Percentiles rank a stretch among this genome's conserved stretches.
phyloP scores from a whole-genome alignment of 2,888 invertebrate species.

The Choristoneura rosaceana region DNA sequence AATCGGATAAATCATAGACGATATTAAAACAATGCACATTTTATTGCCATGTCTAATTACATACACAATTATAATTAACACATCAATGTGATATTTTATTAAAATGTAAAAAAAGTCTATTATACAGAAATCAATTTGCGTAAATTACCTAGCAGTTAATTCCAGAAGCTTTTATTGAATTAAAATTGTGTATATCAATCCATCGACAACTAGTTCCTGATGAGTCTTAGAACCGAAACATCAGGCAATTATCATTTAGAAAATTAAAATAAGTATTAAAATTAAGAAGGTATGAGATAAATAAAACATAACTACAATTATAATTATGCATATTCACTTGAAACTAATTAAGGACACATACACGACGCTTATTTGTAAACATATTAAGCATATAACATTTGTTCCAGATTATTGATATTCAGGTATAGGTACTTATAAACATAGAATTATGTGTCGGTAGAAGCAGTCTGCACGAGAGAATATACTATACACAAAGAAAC shows the following conservation, averaged over 20 bases:
- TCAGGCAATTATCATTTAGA: constrained; percentile 61
- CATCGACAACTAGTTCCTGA: constrained; percentile 62
- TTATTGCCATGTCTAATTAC: constrained; percentile 80
- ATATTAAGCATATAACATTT: constrained; percentile 53
- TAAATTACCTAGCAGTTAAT: constrained; percentile 45
- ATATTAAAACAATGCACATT: constrained; percentile 69
- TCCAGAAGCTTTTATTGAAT: constrained; percentile 54
- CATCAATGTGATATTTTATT: constrained; percentile 60
- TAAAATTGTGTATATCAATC: constrained; percentile 83
- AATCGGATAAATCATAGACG: constrained; percentile 10
- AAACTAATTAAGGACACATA: constrained; percentile 57
- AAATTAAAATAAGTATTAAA: constrained; percentile 60
- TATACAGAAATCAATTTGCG: constrained; percentile 31
- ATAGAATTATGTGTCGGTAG: constrained; percentile 10
- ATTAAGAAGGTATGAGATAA: constrained; percentile 64
- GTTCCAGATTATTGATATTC: constrained; percentile 11
- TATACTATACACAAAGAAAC: constrained; percentile 18
- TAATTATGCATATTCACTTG: constrained; percentile 75
- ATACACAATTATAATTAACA: constrained; percentile 82
- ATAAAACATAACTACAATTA: constrained; percentile 64
- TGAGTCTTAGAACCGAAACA: constrained; percentile 78
- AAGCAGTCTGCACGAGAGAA: constrained; percentile 1
- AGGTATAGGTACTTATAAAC: neutral
- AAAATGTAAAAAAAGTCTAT: constrained; percentile 39
- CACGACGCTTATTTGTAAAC: constrained; percentile 58